These are phyloP conservation scores for Elaphurus davidianus DNA, from an alignment of 2,113 vertebrate genomes.

Conservation along the genomic window DNA sequence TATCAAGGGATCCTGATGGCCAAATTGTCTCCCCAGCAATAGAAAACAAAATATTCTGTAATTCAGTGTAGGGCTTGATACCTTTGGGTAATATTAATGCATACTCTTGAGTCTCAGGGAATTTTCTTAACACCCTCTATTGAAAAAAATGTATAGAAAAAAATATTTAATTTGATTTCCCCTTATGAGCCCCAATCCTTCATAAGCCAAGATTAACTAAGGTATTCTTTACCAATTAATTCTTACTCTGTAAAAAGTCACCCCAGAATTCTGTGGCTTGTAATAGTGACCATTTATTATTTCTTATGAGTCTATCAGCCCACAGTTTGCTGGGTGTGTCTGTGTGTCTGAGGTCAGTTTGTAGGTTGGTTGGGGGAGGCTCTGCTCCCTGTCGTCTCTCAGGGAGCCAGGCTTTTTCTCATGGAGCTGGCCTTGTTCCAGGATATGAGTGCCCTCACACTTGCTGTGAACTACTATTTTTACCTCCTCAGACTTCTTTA, in stretches of 20 bases:
- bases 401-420: neutral
- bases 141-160: constrained; percentile 65
- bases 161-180: constrained; percentile 38
- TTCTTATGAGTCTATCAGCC: rapidly evolving
- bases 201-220: neutral
- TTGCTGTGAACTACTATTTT: neutral
- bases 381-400: rapidly evolving
- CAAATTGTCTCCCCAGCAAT: neutral
- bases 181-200: neutral
- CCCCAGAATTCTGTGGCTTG: neutral
- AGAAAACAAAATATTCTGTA: neutral
- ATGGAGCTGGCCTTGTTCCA: neutral
- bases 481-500: neutral
- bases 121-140: constrained; percentile 64
- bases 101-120: constrained; percentile 60
- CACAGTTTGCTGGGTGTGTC: neutral
- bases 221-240: neutral
- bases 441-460: neutral
- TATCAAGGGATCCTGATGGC: neutral
- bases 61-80: neutral
- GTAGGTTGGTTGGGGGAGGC: too few species aligned
- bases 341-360: neutral
- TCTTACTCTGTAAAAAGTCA: neutral
- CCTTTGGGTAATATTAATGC: neutral
- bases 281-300: neutral